phyloP scores from a whole-genome alignment of 2,113 vertebrate species.

The Prunella himalayana region DNA sequence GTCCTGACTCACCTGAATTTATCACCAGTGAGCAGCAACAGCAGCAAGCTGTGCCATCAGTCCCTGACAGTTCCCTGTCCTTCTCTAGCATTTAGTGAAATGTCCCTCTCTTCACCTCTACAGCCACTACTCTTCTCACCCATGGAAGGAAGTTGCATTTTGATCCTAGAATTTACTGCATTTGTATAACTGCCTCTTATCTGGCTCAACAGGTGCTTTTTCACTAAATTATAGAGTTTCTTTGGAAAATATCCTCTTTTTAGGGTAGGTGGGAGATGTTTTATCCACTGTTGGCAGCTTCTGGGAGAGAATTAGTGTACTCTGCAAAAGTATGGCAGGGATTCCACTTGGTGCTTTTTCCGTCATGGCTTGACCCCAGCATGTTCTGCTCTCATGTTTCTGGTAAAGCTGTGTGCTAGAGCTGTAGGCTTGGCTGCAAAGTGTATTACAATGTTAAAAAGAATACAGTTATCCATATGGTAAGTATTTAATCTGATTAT shows the following conservation, averaged over 20 bases:
- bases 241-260: background rate
- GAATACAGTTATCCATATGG: background rate
- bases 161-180: background rate
- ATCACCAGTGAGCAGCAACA: background rate
- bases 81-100: background rate
- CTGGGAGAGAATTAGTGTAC: background rate
- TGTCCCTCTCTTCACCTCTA: background rate
- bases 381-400: fast-evolving
- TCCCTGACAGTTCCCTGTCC: background rate
- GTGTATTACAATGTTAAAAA: background rate
- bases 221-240: background rate
- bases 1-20: background rate
- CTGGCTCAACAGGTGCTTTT: background rate
- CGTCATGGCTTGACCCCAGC: background rate
- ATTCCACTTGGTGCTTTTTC: background rate
- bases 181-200: background rate
- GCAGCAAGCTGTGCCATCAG: background rate
- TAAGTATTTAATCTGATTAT: background rate
- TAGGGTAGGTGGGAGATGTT: background rate
- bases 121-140: background rate
- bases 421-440: background rate
- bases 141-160: fast-evolving
- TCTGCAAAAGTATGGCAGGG: background rate
- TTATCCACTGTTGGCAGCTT: background rate
- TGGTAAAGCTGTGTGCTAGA: background rate